Conservation (phyloP, 2,113 vertebrate genomes). For the Thinocorus orbignyianus region DNA sequence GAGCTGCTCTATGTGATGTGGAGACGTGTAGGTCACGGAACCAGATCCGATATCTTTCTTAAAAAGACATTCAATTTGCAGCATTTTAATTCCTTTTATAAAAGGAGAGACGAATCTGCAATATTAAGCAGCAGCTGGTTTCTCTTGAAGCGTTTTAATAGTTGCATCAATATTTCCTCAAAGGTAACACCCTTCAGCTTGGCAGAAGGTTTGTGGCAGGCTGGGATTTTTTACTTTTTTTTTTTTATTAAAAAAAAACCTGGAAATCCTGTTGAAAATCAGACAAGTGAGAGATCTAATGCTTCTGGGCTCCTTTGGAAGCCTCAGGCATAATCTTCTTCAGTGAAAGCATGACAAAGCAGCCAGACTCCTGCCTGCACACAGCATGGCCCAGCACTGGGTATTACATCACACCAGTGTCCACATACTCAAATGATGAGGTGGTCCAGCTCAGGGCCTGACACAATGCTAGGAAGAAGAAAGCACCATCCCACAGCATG, state of each 20-base stretch:
- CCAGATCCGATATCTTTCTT: background rate
- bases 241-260: background rate
- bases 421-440: background rate
- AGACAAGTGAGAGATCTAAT: background rate
- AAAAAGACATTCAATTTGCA: background rate
- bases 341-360: slow-evolving; percentile 6
- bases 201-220: background rate
- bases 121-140: background rate
- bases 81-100: background rate
- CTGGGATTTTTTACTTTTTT: background rate
- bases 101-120: background rate
- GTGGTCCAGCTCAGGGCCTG: background rate
- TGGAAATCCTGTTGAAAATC: background rate
- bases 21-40: background rate
- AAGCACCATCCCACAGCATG: background rate
- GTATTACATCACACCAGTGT: background rate
- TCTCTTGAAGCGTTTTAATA: background rate
- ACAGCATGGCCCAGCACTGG: rapidly evolving
- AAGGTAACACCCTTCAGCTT: slow-evolving; percentile 12
- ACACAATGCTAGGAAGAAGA: background rate
- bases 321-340: background rate
- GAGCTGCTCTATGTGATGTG: background rate
- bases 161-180: background rate
- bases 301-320: slow-evolving; percentile 18
- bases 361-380: background rate